A percentile compares a stretch with the other conserved stretches of the same genome.
Conservation (phyloP, 92 coral and sea anemone genomes). For the Hydrozoanthus gracilis region DNA sequence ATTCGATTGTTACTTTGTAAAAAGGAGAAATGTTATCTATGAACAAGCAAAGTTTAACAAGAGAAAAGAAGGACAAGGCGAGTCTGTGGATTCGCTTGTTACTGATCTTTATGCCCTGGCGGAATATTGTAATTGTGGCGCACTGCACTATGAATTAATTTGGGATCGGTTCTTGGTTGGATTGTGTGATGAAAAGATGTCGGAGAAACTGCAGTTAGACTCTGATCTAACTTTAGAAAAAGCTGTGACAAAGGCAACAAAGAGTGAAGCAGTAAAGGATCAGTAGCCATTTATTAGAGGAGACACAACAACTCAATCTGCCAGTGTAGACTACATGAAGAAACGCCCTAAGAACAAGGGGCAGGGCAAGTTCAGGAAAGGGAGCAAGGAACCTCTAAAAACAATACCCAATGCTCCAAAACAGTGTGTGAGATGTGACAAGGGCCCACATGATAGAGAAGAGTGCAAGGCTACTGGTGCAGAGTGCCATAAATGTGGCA, state of each 20-base stretch:
- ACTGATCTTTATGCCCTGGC: background rate
- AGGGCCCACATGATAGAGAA: background rate
- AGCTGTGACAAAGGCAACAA: background rate
- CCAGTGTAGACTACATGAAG: slow-evolving; percentile 5
- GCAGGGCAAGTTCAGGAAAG: background rate
- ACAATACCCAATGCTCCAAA: no score
- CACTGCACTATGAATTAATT: no score
- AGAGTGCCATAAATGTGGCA: slow-evolving; percentile 1
- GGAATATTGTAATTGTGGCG: no score
- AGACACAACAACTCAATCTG: background rate
- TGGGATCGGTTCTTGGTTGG: no score
- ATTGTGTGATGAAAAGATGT: background rate
- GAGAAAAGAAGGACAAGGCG: background rate
- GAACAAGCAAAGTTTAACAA: background rate
- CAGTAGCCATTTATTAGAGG: background rate
- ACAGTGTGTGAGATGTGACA: background rate
- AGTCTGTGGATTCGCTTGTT: background rate
- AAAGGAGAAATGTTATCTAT: slow-evolving; percentile 3
- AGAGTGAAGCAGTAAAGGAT: background rate
- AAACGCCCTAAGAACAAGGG: background rate
- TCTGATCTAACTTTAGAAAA: background rate
- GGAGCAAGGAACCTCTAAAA: background rate
- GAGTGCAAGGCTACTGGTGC: slow-evolving; percentile 13
- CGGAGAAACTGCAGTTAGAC: background rate
- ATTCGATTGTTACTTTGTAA: slow-evolving; percentile 12